Percentiles rank a stretch among this genome's conserved stretches.
These are phyloP conservation scores for Eutrigla gurnardus DNA, from an alignment of 2,797 vertebrate species.

Conservation along the genomic window DNA sequence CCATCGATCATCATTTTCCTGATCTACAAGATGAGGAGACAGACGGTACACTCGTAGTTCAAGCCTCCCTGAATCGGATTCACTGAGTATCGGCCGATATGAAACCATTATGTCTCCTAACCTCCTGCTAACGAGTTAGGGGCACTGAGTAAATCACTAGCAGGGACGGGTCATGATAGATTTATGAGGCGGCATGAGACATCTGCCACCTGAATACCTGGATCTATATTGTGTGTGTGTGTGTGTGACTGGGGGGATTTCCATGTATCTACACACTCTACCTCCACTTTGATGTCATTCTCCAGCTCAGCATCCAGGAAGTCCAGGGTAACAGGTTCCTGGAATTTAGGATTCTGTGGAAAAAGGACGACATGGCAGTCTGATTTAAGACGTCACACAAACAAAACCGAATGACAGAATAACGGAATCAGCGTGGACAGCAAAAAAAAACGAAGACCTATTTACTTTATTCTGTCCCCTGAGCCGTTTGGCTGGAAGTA, in stretches of 20 bases:
- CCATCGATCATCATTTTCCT: constrained; percentile 97
- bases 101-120: constrained; percentile 27
- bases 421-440: neutral
- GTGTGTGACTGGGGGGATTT: neutral
- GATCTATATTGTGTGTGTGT: constrained; percentile 20
- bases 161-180: constrained; percentile 10
- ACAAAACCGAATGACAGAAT: neutral
- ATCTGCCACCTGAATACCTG: constrained; percentile 34
- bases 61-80: constrained; percentile 17
- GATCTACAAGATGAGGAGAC: constrained; percentile 83
- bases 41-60: neutral
- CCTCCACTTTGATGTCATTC: constrained; percentile 98
- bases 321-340: constrained; percentile 98
- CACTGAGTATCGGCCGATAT: neutral
- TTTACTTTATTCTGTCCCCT: constrained; percentile 4
- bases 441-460: neutral
- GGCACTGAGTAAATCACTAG: constrained; percentile 37
- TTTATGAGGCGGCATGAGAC: constrained; percentile 30
- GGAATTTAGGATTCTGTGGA: constrained; percentile 97
- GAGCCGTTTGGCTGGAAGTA: constrained; percentile 9
- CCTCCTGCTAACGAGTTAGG: constrained; percentile 12
- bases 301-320: constrained; percentile 97
- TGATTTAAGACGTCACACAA: neutral
- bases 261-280: constrained; percentile 64
- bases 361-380: constrained; percentile 53